These are phyloP conservation scores for Mirza zaza DNA, from an alignment of 2,113 vertebrate species.

Conservation along the genomic window DNA sequence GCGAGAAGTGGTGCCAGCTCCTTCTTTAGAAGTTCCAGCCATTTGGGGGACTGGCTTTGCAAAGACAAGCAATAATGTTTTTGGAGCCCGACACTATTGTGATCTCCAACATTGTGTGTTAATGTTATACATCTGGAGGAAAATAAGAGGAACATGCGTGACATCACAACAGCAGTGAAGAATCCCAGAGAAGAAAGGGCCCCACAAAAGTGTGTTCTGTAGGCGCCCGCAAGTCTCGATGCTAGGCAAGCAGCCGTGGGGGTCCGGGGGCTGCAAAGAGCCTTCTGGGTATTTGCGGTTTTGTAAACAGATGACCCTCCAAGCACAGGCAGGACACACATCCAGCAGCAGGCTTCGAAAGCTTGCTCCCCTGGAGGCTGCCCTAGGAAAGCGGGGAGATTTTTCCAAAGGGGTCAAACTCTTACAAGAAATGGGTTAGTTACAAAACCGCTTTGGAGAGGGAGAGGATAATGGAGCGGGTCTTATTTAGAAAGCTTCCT, in stretches of 20 bases:
- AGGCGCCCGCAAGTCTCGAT: neutral
- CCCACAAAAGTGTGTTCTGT: neutral
- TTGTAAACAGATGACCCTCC: neutral
- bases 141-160: neutral
- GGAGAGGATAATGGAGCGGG: neutral
- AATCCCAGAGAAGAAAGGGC: neutral
- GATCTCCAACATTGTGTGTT: neutral
- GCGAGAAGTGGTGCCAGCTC: neutral
- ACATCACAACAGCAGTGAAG: neutral
- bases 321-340: fast-evolving
- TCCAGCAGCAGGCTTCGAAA: neutral
- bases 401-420: neutral
- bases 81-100: neutral
- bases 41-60: neutral
- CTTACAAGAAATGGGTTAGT: neutral
- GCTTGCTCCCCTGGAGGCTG: neutral
- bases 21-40: neutral
- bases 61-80: neutral
- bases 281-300: neutral
- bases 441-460: neutral
- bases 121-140: slow-evolving; percentile 15
- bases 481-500: neutral
- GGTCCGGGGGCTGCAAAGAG: fast-evolving
- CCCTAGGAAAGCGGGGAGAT: neutral
- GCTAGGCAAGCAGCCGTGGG: neutral